Conservation (phyloP, 64 coral and sea anemone species). For the Montipora cactus region DNA sequence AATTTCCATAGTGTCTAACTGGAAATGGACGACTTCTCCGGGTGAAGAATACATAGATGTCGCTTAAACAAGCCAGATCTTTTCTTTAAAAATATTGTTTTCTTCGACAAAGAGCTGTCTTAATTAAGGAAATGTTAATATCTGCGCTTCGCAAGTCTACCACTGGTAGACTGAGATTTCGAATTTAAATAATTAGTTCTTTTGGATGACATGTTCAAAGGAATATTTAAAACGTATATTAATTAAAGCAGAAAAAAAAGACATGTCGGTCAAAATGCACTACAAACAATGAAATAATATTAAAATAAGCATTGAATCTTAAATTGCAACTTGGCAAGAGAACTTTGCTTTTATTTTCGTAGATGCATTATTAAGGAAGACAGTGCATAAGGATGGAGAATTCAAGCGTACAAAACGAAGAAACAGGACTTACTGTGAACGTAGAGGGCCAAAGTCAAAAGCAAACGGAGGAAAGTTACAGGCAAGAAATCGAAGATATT, state of each 20-base stretch:
- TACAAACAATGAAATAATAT: not conserved
- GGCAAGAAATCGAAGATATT: constrained; percentile 91
- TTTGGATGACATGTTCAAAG: not conserved
- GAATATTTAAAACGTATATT: not conserved
- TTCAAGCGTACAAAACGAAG: constrained; percentile 9
- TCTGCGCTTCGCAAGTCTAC: too few relatives aligned
- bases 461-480: constrained; percentile 53
- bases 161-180: too few relatives aligned
- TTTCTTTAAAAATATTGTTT: constrained; percentile 60
- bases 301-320: not conserved
- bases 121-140: constrained; percentile 33
- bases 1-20: constrained; percentile 18
- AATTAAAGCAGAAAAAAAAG: too few relatives aligned
- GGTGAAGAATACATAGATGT: not conserved
- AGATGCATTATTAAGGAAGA: not conserved
- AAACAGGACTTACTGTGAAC: constrained; percentile 8
- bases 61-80: not conserved
- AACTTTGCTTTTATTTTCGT: not conserved
- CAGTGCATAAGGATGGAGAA: not conserved
- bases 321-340: not conserved
- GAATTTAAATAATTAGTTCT: not conserved
- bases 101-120: constrained; percentile 73
- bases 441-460: constrained; percentile 39
- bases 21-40: not conserved
- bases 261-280: not conserved